Base-by-base conservation (phyloP, 2,113 vertebrate species). In the Dasyprocta punctata region DNA sequence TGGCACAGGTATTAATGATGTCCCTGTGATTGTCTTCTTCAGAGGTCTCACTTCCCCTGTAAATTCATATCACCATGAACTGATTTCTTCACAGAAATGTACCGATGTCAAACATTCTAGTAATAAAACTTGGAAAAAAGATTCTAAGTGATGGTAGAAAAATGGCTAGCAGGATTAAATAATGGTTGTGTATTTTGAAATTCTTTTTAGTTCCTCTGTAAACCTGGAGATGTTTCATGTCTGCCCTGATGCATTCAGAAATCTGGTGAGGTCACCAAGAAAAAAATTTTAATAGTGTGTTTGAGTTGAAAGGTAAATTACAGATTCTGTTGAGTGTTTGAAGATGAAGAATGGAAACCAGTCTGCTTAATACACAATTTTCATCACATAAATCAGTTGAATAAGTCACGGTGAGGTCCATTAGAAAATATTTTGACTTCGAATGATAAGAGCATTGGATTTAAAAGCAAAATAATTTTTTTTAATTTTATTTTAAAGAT, bases 361-460 rank as follows among this genome's bases (percentile, higher is more conserved):
- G 36, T 78, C 44, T 83, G 12, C 61, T 90, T 82, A 86, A 56
- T 81, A 54, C 26, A 88, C 16, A 54, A 4, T 54, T 88, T 65
- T 81, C 20, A 60, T 75, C 44, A 49, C 38, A 44, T 38, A 10
- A 83, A 38, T 30, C 38, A 84, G 49, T 13, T 87, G 13, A 92
- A 80, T 3, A 75, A 47, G 20, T 78, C 20, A 28, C 26, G 14
- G 0, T 49, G 61, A 83, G 12, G 26, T 7, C 44, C 28, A 41
- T 89, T 26, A 84, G 87, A 92, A 89, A 87, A 81, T 81, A 16
- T 84, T 94, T 67, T 80, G 13, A 81, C 38, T 92, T 96, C 26
- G 61, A 69, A 75, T 65, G 87, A 73, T 19, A 47, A 61, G 36
- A 52, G 82, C 44, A 22, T 93, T 85, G 28, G 26, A 82, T 88